Evolutionary conservation across 2,113 vertebrate genomes (phyloP), one percentile per base, ranked within the genome.

Genomic region (Gymnobelideus leadbeateri): DNA sequence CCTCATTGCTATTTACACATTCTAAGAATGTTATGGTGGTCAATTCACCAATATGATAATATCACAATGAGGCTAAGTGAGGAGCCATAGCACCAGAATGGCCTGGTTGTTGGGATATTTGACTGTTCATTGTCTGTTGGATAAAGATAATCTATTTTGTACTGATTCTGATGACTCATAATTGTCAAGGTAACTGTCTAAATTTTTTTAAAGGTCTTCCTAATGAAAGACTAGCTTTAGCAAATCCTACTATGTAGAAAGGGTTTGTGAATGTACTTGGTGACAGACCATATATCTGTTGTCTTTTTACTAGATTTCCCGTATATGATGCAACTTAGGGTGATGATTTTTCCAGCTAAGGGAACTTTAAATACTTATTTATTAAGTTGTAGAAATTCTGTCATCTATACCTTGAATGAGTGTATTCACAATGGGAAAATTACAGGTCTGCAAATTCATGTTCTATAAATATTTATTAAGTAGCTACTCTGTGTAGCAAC

Each of bases 1-100:
- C 93, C 96, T 94, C 97, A 97, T 97, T 98, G 95, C 92, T 98
- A 97, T 97, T 98, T 96, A 98, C 97, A 93, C 96, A 97, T 97
- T 97, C 96, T 96, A 96, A 89, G 93, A 92, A 95, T 96, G 89
- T 95, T 96, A 96, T 96, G 93, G 37, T 95, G 98, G 96, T 91
- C 94, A 93, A 96, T 95, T 98, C 96, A 96, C 95, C 97, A 97
- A 97, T 96, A 93, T 1, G 28, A 93, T 92, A 97, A 77, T 98
- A 94, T 97, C 95, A 0, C 24, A 97, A 93, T 89, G 61, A 68
- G 31, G 92, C 61, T 95, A 51, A 96, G 89, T 0, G 1, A 96
- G 90, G 91, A 95, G 54, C 53, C 93, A 94, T 84, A 49, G 16
- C 24, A 96, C 91, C 94, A 96, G 51, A 97, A 93, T 54, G 91